Evolutionary conservation across 2,888 invertebrate genomes (phyloP), one percentile per base, ranked within the genome.

Genomic region (Nomada fabriciana): DNA sequence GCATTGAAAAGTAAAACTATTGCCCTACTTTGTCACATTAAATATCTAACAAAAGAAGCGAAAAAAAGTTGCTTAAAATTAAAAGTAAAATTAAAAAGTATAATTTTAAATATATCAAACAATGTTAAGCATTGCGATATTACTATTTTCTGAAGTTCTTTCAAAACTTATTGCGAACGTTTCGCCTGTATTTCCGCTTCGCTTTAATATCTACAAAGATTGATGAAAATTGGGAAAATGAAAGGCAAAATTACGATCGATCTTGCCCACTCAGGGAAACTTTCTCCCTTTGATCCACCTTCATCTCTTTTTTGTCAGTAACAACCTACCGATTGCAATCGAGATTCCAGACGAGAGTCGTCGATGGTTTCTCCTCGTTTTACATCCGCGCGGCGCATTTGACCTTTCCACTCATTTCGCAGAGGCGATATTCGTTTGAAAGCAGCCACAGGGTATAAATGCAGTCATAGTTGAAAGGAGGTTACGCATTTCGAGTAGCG

Each of bases 331-430:
- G 67, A 67, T 61, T 43, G 67, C 59, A 68, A 59, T 53, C 29
- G 59, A 52, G 73, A 68, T 68, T 76, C 55, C 47, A 76, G 69
- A 61, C 42, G 55, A 53, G 63, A 53, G 53, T 53, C 63, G 53
- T 59, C 73, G 73, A 65, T 25, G 47, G 47, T 65, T 50, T 57
- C 57, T 57, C 47, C 52, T 63, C 69, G 69, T 52, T 71, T 71
- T 59, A 25, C 64, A 71, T 64, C 36, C 43, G 42, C 57, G 50
- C 36, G 65, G 64, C 76, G 71, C 59, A 70, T 64, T n/a, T 64
- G 76, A 71, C 57, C 52, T 25, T 59, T 23, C n/a, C 42, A 29
- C n/a, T n/a, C 36, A 18, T 43, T 55, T 63, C 29, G n/a, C 61
- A 2, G 10, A 23, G 61, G n/a, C 23, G n/a, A 13, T 59, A 42